Base-by-base conservation (phyloP, 2,888 invertebrate species). In the Cantharis flavilabris region DNA sequence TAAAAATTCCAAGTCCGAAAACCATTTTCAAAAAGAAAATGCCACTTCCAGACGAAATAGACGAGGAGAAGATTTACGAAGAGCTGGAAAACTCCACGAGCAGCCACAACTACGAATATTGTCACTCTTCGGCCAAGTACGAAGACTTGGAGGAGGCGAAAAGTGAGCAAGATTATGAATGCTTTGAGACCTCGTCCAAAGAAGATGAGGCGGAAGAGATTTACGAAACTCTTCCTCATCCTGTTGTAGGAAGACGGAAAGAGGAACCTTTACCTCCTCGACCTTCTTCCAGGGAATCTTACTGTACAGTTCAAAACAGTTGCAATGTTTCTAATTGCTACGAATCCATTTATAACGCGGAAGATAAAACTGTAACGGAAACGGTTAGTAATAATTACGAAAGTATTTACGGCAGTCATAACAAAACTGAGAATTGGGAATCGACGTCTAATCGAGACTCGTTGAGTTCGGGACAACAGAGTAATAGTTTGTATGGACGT, bases 401-500 rank as follows among this genome's bases (percentile, higher is more conserved):
- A 69, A 80, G 80, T 63, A 84, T 80, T 76, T 83, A 83, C 72
- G 86, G 84, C 33, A 82, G 83, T 64, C 82, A 84, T 69, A 76
- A 81, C 26, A 67, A 67, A n/a, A 78, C 76, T 13, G 77, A 79
- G 16, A 73, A 73, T 69, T 79, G 80, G 77, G 79, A 81, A 67
- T 79, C 67, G 26, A 77, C 75, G 20, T 90, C 84, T 2, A 87
- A 86, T 79, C 80, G 87, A 11, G 86, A 85, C 75, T 88, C 91
- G 7, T 78, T 83, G 10, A 91, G 91, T 1, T 91, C 91, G 75
- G 92, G 92, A 80, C 91, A 91, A 81, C 91, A 91, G 84, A 92
- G 91, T 3, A 92, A 92, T 83, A 92, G 92, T 82, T 89, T 92
- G 72, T 92, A 92, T 80, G 91, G 91, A 0, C 90, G 90, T 81